These are phyloP conservation scores for Andricus grossulariae DNA, from an alignment of 1,140 invertebrate species.

Conservation along the genomic window DNA sequence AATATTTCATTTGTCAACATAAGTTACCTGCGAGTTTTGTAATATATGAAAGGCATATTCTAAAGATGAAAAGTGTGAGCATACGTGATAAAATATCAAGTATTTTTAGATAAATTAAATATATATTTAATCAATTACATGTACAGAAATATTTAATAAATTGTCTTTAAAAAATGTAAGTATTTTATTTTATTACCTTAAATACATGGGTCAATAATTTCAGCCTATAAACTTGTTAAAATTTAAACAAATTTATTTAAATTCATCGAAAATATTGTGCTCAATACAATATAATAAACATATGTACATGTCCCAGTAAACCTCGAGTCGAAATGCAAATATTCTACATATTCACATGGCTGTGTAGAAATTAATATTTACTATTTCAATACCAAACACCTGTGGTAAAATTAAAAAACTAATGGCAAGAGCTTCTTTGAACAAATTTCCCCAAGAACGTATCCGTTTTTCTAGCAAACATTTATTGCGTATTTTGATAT, in stretches of 20 bases:
- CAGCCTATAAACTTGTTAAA: background rate
- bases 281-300: slow-evolving; percentile 3
- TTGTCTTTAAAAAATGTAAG: background rate
- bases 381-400: background rate
- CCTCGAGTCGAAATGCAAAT: slow-evolving; percentile 19
- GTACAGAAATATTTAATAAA: background rate
- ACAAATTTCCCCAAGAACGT: too few relatives aligned
- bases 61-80: background rate
- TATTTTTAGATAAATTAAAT: slow-evolving; percentile 22
- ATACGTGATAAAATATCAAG: slow-evolving; percentile 13
- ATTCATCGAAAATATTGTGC: background rate
- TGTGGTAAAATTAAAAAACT: slow-evolving; percentile 36
- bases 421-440: too few relatives aligned
- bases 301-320: slow-evolving; percentile 28
- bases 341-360: slow-evolving; percentile 41
- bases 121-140: slow-evolving; percentile 34
- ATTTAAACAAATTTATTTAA: slow-evolving; percentile 18
- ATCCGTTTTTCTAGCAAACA: too few relatives aligned
- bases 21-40: background rate
- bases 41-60: background rate
- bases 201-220: background rate
- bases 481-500: too few relatives aligned
- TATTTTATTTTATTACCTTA: background rate
- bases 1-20: slow-evolving; percentile 1
- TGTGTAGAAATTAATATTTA: slow-evolving; percentile 26